Base-by-base conservation (phyloP, 1,140 invertebrate genomes). In the Drosophila ananassae region DNA sequence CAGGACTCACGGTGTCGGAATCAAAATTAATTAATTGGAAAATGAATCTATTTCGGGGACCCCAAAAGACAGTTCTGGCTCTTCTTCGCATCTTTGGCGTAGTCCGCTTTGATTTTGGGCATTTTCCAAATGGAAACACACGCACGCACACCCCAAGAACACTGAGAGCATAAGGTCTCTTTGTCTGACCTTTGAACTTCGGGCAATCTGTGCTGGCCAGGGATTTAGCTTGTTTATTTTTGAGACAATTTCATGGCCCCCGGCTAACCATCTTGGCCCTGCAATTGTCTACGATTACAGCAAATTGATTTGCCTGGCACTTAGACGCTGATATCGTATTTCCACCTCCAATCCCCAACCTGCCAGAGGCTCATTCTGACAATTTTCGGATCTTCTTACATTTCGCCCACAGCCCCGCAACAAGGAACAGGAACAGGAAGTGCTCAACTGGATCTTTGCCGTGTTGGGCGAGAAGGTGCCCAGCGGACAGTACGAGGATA, bases 381-480 rank as follows among this genome's bases (percentile, higher is more conserved):
- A 25, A 60, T 68, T 53, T 30, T 28, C 8, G n/a, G 3, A 10
- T 55, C 3, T 62, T 13, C 12, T 32, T 46, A 13, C 54, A 10
- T 47, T 10, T 47, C 34, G 3, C 32, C 93, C 92, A n/a, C 90
- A 97, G 96, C 93, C 94, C 73, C 96, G 97, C 73, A 97, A 97
- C 92, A 97, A 97, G 94, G 96, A 97, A 94, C 95, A 97, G 84
- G 98, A 99, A 94, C 93, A 94, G 24, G 97, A 99, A 92, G 94
- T 98, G 39, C 93, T 99, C 48, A 94, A 94, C 72, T 99, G 98
- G 98, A 97, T 99, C 77, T 95, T 95, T 79, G 94, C 93, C 1
- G 96, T 98, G n/a, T 59, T 97, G 8, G 98, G 97, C 0, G 97
- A 99, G 92, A 95, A 96, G 68, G 92, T 99, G 2, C 97, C 97